phyloP scores from a whole-genome alignment of 2,113 vertebrate species.

The Cyprinus carpio region DNA sequence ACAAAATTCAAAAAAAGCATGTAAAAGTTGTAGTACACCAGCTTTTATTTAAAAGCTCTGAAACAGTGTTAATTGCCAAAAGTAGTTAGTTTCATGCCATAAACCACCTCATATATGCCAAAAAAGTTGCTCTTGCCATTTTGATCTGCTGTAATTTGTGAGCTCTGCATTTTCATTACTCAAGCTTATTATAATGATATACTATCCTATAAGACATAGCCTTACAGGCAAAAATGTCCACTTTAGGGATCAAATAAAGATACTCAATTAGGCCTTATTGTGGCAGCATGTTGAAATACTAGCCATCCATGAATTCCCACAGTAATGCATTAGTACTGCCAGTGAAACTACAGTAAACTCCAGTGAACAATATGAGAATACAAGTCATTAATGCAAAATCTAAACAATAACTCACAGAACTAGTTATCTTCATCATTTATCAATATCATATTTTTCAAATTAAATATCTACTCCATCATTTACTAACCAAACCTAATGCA shows the following conservation, averaged over 20 bases:
- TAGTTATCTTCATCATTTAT: neutral
- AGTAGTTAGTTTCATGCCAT: neutral
- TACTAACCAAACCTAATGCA: neutral
- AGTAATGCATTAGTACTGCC: neutral
- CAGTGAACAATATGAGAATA: neutral
- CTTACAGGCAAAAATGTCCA: constrained; percentile 11
- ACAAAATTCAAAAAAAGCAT: neutral
- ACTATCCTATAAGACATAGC: neutral
- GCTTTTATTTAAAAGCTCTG: neutral
- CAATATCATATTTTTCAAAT: neutral
- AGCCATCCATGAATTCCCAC: constrained; percentile 27
- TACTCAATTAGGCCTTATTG: constrained; percentile 14
- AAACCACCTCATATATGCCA: neutral
- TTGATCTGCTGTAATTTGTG: constrained; percentile 13
- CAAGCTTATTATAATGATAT: constrained; percentile 8
- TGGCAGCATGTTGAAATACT: constrained; percentile 27
- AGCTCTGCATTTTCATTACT: constrained; percentile 7
- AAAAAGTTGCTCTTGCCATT: neutral
- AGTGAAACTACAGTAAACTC: neutral
- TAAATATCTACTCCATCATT: neutral
- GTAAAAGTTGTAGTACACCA: neutral
- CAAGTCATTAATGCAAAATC: neutral
- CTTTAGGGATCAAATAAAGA: constrained; percentile 15
- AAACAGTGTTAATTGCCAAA: neutral
- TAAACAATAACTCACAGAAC: neutral